Percentiles rank a stretch among this genome's conserved stretches.
Evolutionary conservation across 2,888 invertebrate genomes (phyloP).

Genomic region (Melangyna quadrimaculata): DNA sequence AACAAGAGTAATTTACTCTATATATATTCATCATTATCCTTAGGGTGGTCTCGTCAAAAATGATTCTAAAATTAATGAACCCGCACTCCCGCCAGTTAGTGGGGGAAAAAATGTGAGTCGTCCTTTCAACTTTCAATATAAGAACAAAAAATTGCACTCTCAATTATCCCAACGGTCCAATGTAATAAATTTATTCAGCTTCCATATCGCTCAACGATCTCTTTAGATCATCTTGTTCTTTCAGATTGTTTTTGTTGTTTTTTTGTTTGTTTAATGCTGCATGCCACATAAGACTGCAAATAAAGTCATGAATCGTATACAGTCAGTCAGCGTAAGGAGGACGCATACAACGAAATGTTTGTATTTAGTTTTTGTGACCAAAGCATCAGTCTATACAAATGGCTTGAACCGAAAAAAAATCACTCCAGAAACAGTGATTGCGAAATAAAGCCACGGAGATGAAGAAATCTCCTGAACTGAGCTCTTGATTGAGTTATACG

Average conservation of each 20-base stretch:
- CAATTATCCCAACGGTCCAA: conserved; percentile 73
- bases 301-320: conserved; percentile 63
- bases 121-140: conserved; percentile 31
- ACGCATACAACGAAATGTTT: conserved; percentile 11
- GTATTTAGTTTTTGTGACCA: conserved; percentile 57
- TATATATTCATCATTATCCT: conserved; percentile 53
- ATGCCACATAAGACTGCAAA: conserved; percentile 48
- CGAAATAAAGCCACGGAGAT: conserved; percentile 48
- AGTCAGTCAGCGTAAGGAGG: background rate
- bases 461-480: conserved; percentile 63
- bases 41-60: conserved; percentile 55
- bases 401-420: conserved; percentile 19
- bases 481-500: conserved; percentile 70
- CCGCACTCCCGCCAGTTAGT: conserved; percentile 18
- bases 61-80: conserved; percentile 59
- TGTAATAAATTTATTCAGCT: conserved; percentile 73
- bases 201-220: conserved; percentile 71
- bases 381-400: conserved; percentile 26
- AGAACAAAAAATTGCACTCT: conserved; percentile 72
- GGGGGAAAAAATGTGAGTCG: conserved; percentile 4
- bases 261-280: background rate
- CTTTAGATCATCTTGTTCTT: conserved; percentile 68
- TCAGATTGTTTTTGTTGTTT: conserved; percentile 3
- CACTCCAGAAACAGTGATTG: conserved; percentile 47
- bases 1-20: conserved; percentile 22